These are phyloP conservation scores for Morone chrysops DNA, from an alignment of 2,113 vertebrate genomes.

Conservation along the genomic window DNA sequence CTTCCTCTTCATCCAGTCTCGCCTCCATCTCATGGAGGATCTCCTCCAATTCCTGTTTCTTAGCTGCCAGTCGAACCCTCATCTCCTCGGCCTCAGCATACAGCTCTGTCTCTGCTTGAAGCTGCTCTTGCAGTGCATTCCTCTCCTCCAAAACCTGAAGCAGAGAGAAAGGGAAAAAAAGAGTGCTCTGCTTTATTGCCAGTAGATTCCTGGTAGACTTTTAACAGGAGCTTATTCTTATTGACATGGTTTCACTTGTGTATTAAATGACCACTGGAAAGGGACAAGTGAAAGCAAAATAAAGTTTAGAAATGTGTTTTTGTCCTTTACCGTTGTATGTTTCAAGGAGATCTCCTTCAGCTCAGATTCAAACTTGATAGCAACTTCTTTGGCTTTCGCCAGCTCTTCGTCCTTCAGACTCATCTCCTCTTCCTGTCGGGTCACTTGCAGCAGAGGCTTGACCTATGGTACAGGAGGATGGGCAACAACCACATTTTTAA, in stretches of 20 bases:
- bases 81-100: constrained; percentile 95
- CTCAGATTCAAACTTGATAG: constrained; percentile 88
- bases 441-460: constrained; percentile 96
- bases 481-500: not conserved
- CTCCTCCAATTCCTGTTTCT: constrained; percentile 96
- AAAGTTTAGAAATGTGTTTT: not conserved
- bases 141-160: constrained; percentile 89
- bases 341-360: constrained; percentile 91
- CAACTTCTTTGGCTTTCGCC: constrained; percentile 87
- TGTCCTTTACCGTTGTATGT: constrained; percentile 86
- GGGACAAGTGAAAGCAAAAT: not conserved
- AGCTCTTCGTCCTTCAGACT: constrained; percentile 94
- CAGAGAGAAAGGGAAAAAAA: not conserved
- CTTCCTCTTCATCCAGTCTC: constrained; percentile 95
- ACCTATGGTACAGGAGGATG: constrained; percentile 82
- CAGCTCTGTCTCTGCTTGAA: constrained; percentile 94
- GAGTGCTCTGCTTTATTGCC: not conserved
- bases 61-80: constrained; percentile 91
- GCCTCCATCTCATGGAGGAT: constrained; percentile 97
- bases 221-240: not conserved
- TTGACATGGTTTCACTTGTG: not conserved
- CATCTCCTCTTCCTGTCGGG: constrained; percentile 97
- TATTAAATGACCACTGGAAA: not conserved
- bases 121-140: constrained; percentile 91
- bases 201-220: not conserved